phyloP scores from a whole-genome alignment of 2,113 vertebrate species.

The Cyanoramphus novaezelandiae region DNA sequence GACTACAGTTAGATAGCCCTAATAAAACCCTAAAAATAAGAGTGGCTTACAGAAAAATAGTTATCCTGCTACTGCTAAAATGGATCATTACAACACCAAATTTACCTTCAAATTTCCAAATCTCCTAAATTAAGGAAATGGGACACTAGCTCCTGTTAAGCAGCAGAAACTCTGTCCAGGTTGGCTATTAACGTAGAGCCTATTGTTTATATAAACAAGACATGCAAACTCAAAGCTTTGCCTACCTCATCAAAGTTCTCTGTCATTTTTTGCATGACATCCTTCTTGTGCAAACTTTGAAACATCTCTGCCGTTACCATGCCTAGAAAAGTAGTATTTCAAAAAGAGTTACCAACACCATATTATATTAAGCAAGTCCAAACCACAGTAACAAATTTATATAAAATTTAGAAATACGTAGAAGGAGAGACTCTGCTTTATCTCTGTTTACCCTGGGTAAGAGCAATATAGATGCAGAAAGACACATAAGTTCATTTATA shows the following conservation, averaged over 20 bases:
- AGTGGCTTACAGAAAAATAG: background rate
- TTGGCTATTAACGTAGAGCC: background rate
- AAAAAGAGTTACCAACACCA: background rate
- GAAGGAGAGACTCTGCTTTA: background rate
- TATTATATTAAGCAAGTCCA: background rate
- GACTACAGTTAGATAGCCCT: background rate
- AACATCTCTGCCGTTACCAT: slow-evolving; percentile 92
- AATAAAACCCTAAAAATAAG: background rate
- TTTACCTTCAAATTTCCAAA: background rate
- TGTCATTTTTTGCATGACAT: slow-evolving; percentile 86
- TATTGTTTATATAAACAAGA: background rate
- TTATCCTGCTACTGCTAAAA: background rate
- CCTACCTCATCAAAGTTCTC: slow-evolving; percentile 89
- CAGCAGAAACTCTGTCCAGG: background rate
- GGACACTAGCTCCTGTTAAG: background rate
- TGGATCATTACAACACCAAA: background rate
- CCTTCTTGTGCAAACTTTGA: slow-evolving; percentile 79
- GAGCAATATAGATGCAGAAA: background rate
- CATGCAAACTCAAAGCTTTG: background rate
- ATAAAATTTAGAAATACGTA: background rate
- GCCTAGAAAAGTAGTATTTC: slow-evolving; percentile 69
- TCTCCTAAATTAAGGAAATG: background rate
- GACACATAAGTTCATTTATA: background rate
- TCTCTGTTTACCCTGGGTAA: background rate
- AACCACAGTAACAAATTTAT: background rate